Base-by-base conservation (phyloP, 2,113 vertebrate genomes). In the Eretmochelys imbricata region DNA sequence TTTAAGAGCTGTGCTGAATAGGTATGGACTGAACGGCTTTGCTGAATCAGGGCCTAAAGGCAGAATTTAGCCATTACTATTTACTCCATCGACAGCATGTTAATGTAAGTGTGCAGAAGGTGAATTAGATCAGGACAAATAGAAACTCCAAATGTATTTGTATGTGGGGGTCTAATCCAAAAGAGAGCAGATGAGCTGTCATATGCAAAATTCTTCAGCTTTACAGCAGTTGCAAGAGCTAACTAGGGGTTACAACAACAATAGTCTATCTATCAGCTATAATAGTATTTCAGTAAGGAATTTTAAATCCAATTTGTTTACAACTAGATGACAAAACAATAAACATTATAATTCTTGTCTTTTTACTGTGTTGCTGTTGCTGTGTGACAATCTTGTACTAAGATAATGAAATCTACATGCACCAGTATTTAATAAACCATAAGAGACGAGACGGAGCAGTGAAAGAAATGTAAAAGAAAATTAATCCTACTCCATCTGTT, bases 281-380 rank as follows among this genome's bases (percentile, higher is more conserved):
- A 93, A 96, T 54, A 42, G 72, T 20, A 91, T 91, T 96, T 92
- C 89, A 83, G 42, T 51, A 86, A 93, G 91, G 89, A 94, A 85
- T 92, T 94, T 76, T 53, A 90, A 93, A 96, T 84, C 90, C 88
- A 75, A 93, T 93, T 95, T 96, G 83, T 94, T 96, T 96, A 91
- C 80, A 86, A 94, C 9, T 38, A 57, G 57, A 89, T 88, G 85
- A 95, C 65, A 95, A 93, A 97, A 94, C 75, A 94, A 97, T 3
- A 88, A 38, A 22, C 80, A 93, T 94, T 95, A 89, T 90, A 94
- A 78, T 91, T 91, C 82, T 48, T 89, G 48, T 91, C 57, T 84
- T 97, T 97, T 93, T 89, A 88, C 80, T 82, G 81, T 87, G 53
- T 89, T 91, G 82, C 57, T 91, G 59, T 83, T 46, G 62, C 88